Evolutionary conservation across 2,797 vertebrate species (phyloP), one percentile per base, ranked within the genome.

Genomic region (Salmo trutta): DNA sequence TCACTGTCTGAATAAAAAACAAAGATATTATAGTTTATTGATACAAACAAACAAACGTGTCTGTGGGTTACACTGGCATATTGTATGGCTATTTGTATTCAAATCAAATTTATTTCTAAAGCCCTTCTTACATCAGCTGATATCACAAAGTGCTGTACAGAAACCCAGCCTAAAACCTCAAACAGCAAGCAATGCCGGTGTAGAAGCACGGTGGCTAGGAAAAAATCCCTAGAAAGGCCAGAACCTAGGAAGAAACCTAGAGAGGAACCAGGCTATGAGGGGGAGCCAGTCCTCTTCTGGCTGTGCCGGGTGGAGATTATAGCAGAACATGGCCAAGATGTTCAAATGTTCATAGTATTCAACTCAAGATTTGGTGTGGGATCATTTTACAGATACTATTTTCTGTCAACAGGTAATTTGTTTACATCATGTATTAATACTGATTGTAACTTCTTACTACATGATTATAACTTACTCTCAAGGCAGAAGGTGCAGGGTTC

Each of bases 401-500:
- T 47, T 47, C 4, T 5, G 16, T 29, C 65, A 33, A 31, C 15
- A 67, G 29, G 29, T 31, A 0, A 67, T 31, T 21, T 24, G 0
- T 64, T 64, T 64, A 24, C 59, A 64, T 21, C 47, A 24, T 24
- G 27, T 54, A 31, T 16, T 27, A 73, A 56, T 8, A 56, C 52
- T 16, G 16, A 17, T 24, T 6, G 6, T 29, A 54, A 73, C 27
- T 54, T 31, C 8, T 52, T 6, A 21, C 1, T 2, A n/a, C 19
- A 19, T 73, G 16, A 19, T 24, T n/a, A 8, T 47, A 36, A 81
- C 86, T 85, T 85, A 92, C 91, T 0, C 2, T 0, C 0, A 0
- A 52, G 0, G 74, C 92, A 93, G 0, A 0, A 0, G 41, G 5
- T 81, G 56, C 92, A 93, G 1, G 0, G 0, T 1, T 0, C 14